These are phyloP conservation scores for Solen grandis DNA, from an alignment of 1,140 invertebrate genomes.

Conservation along the genomic window DNA sequence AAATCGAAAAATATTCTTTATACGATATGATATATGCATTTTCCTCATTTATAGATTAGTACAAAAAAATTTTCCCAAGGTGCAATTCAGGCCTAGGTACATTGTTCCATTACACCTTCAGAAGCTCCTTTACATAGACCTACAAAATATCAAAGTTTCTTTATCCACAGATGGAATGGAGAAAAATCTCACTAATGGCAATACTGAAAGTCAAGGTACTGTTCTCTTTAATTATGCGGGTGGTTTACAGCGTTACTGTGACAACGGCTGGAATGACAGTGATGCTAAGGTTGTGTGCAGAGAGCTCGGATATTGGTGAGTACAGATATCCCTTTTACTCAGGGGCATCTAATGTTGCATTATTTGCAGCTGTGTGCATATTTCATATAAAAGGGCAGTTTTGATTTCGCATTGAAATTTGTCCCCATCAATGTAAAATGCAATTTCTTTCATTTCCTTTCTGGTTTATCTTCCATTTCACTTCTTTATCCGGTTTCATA, in stretches of 20 bases:
- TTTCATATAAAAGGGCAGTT: too few species aligned
- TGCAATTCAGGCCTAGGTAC: neutral
- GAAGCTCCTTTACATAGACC: neutral
- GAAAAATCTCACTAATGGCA: neutral
- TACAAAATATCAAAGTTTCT: neutral
- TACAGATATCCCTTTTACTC: too few species aligned
- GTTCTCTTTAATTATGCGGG: neutral
- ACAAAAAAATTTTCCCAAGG: neutral
- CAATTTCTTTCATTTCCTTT: too few species aligned
- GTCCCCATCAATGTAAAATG: too few species aligned
- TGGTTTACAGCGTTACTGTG: conserved; percentile 21
- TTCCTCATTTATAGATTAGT: neutral
- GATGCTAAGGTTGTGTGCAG: conserved; percentile 35
- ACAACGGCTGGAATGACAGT: conserved; percentile 11
- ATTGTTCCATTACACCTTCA: neutral
- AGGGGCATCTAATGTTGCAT: too few species aligned
- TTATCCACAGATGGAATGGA: neutral
- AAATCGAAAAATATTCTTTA: too few species aligned
- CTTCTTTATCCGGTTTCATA: too few species aligned
- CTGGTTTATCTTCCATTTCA: too few species aligned
- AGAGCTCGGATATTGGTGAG: conserved; percentile 48
- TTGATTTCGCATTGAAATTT: too few species aligned
- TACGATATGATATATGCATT: neutral
- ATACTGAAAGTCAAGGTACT: neutral
- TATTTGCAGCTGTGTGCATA: too few species aligned